Base-by-base conservation (phyloP, 2,113 vertebrate species). In the Anolis sagrei region DNA sequence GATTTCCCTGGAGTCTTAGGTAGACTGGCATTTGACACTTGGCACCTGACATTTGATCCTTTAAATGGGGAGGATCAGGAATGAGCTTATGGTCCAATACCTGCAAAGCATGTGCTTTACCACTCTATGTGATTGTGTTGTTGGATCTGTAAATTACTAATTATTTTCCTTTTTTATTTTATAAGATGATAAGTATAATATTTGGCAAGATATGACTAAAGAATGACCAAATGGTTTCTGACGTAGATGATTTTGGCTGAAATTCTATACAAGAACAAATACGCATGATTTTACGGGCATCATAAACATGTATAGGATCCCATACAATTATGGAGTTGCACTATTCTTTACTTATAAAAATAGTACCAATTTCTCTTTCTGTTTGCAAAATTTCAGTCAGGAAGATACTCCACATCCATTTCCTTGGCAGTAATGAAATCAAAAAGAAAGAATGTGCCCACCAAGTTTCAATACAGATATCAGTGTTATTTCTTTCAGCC, bases 161-260 rank as follows among this genome's bases (percentile, higher is more conserved):
- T 84, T 69, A n/a, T 79, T 88, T 91, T 80, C 78, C 91, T 93
- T 93, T 72, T 90, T 93, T 85, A 29, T 44, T 79, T 92, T 86
- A 83, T 82, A 88, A 87, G 82, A 79, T 69, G 61, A 72, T 84
- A 90, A 81, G 75, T 89, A 88, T 84, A 84, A 91, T 91, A 49
- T 88, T 91, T 88, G 86, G 23, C 21, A 75, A 86, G 32, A 91
- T 88, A 79, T 89, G 80, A 89, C 80, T 87, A 87, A 83, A 90
- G 86, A 89, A 75, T 93, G 84, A 81, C 88, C 84, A 89, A 93
- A 1, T 25, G 16, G n/a, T 39, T 68, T 14, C 32, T 87, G 1
- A 86, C 0, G 74, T 86, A 44, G 70, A 23, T 84, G 73, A 70
- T 88, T 48, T 27, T 58, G 10, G 3, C 9, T 64, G 4, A 10